Conservation (phyloP, 2,113 vertebrate species). For the Taxidea taxus region DNA sequence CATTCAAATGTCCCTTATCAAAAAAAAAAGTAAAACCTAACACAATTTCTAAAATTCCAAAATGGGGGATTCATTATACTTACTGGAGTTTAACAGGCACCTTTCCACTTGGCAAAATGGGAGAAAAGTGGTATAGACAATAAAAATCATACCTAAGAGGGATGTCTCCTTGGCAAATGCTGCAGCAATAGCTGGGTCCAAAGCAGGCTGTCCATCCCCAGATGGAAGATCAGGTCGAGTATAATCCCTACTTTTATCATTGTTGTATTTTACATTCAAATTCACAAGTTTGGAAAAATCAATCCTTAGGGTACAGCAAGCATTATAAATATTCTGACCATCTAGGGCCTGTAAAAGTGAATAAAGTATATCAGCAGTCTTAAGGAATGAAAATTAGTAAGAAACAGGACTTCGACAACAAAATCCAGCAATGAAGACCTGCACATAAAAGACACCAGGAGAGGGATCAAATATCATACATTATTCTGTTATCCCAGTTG, state of each 20-base stretch:
- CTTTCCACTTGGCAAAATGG: slow-evolving; percentile 43
- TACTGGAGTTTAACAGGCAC: slow-evolving; percentile 31
- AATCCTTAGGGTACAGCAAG: slow-evolving; percentile 97
- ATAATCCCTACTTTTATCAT: slow-evolving; percentile 98
- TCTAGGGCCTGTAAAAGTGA: slow-evolving; percentile 90
- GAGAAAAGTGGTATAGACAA: slow-evolving; percentile 26
- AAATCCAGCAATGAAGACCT: neutral
- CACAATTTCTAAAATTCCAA: neutral
- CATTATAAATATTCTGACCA: slow-evolving; percentile 99
- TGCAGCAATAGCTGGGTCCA: slow-evolving; percentile 92
- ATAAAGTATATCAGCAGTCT: slow-evolving; percentile 58
- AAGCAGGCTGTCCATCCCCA: slow-evolving; percentile 93
- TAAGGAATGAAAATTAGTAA: neutral
- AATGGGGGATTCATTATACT: neutral
- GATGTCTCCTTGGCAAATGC: slow-evolving; percentile 97
- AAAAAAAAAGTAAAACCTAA: neutral
- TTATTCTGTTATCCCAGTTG: neutral
- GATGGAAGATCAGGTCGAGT: slow-evolving; percentile 96
- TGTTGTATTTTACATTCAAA: slow-evolving; percentile 99
- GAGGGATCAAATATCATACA: neutral
- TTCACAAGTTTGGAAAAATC: slow-evolving; percentile 99
- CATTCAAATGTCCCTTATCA: neutral
- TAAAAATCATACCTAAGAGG: slow-evolving; percentile 92
- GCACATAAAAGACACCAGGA: neutral
- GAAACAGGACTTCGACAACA: neutral